Evolutionary conservation across 2,888 invertebrate species (phyloP), one percentile per base, ranked within the genome.

Genomic region (Minunthozetes semirufus): DNA sequence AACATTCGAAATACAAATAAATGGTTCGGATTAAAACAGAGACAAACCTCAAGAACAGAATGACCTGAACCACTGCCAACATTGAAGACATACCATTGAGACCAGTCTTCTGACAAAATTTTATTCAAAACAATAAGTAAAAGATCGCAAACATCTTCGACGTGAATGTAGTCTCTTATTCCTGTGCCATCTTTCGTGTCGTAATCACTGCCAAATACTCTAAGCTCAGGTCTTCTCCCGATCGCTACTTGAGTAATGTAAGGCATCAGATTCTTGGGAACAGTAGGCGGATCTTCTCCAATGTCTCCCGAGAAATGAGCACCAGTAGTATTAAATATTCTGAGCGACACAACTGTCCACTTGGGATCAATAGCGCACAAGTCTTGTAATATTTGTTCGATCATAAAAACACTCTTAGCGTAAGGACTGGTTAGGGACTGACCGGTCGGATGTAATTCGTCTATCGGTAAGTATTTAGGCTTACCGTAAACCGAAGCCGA

Each of bases 401-500:
- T 91, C 86, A 95, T 92, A 84, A 88, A 93, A 84, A 97, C 97
- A 59, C 94, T 91, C 83, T 89, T 90, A 74, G 95, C 96, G 84
- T 97, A 96, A 3, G 96, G 94, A 84, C 91, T 93, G 72, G 94
- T 92, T 80, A 94, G 89, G 22, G 81, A 82, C 71, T 84, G 85
- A 0, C 95, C 95, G 0, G 90, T 91, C 38, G 89, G 90, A 83
- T 93, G 92, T 0, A 86, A 84, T 84, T 96, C 96, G 79, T 90
- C 89, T 66, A 96, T 84, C 0, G 96, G 97, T 77, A 96, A 85
- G 79, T 87, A 87, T 81, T 90, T 86, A 2, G 96, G 95, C 78
- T 76, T 87, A 0, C 96, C 96, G 83, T 96, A 97, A 42, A 97
- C 96, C 0, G 96, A 96, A 29, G 94, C 93, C 0, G 94, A 94